Conservation (phyloP, 30 jellyfish, hydroid and myxozoan species). For the Aurelia aurita complex sp. Pacific region DNA sequence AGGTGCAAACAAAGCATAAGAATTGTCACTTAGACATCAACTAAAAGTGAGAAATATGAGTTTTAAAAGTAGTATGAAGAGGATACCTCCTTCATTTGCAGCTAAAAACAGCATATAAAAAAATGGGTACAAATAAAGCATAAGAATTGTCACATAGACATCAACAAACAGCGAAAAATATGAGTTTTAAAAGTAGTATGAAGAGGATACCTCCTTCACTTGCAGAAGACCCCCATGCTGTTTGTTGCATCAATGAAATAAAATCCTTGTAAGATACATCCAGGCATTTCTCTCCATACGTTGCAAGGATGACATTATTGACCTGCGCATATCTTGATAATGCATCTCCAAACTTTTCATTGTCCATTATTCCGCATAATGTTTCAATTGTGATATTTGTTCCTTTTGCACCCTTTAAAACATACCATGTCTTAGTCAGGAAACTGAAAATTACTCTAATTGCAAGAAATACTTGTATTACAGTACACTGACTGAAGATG, state of each 20-base stretch:
- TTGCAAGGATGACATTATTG: slow-evolving; percentile 71
- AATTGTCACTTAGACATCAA: too few relatives aligned
- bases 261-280: slow-evolving; percentile 76
- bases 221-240: slow-evolving; percentile 85
- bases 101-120: neutral
- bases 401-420: slow-evolving; percentile 91
- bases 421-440: too few relatives aligned
- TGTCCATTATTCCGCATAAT: slow-evolving; percentile 77
- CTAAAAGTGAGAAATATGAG: too few relatives aligned
- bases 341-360: slow-evolving; percentile 49
- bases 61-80: neutral
- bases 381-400: slow-evolving; percentile 90
- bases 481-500: too few relatives aligned
- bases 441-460: too few relatives aligned
- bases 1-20: too few relatives aligned
- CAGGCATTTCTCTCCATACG: slow-evolving; percentile 74
- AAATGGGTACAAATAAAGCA: too few relatives aligned
- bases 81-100: slow-evolving; percentile 97
- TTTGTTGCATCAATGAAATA: slow-evolving; percentile 62
- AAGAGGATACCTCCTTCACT: slow-evolving; percentile 89
- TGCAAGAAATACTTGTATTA: too few relatives aligned
- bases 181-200: neutral
- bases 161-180: too few relatives aligned
- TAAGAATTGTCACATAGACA: too few relatives aligned
- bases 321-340: slow-evolving; percentile 74